A percentile compares a stretch with the other conserved stretches of the same genome.
Conservation (phyloP, 2,797 vertebrate genomes). For the Sebastes itinus region DNA sequence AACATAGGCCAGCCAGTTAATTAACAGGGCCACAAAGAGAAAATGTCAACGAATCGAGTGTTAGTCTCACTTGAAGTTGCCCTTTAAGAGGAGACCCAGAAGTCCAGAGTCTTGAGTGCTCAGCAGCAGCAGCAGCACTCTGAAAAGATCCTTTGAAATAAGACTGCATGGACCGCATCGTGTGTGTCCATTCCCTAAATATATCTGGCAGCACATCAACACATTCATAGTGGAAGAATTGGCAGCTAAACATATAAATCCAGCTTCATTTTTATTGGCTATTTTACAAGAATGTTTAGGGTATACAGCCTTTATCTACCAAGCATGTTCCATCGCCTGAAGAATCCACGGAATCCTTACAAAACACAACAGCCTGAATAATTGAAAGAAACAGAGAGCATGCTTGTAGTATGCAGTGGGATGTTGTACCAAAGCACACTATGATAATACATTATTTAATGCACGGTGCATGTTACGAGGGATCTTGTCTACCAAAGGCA, state of each 20-base stretch:
- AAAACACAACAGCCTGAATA: neutral
- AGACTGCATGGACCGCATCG: neutral
- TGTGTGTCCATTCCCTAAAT: neutral
- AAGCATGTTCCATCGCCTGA: neutral
- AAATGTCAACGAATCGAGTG: neutral
- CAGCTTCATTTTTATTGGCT: neutral
- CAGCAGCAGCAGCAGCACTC: neutral
- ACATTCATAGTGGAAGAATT: neutral
- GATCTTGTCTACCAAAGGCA: neutral
- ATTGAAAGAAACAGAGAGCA: neutral
- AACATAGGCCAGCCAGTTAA: neutral
- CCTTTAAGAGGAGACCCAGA: neutral
- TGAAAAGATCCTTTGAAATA: neutral
- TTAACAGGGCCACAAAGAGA: neutral
- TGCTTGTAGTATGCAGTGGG: neutral
- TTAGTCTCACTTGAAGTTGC: neutral
- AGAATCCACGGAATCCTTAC: neutral
- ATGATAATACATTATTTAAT: neutral
- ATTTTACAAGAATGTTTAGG: neutral
- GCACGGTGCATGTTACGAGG: neutral
- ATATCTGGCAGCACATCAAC: neutral
- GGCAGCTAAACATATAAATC: neutral
- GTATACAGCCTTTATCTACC: neutral
- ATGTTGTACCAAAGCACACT: neutral
- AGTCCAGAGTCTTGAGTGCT: neutral